phyloP scores from a whole-genome alignment of 2,888 invertebrate species.

The Chaetogeoica ovagalla region DNA sequence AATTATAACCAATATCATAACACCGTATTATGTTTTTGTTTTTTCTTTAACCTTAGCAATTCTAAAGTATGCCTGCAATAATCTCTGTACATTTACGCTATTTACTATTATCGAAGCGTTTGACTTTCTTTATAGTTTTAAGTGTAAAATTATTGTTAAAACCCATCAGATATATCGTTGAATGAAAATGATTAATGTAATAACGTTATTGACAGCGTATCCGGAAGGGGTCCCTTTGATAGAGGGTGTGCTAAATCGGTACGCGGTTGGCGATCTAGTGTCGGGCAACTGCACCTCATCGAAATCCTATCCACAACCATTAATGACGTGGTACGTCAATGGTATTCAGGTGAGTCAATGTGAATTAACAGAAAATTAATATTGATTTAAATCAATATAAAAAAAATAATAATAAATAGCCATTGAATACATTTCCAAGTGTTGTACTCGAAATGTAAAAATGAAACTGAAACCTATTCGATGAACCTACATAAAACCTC shows the following conservation, averaged over 20 bases:
- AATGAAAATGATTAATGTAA: conserved; percentile 41
- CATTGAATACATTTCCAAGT: no score
- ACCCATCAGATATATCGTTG: neutral
- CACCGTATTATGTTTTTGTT: no score
- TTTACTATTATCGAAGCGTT: neutral
- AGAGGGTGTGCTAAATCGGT: conserved; percentile 52
- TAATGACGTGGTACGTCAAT: conserved; percentile 55
- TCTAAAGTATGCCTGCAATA: neutral
- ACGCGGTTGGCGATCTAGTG: conserved; percentile 53
- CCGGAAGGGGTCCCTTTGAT: conserved; percentile 51
- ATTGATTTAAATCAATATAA: neutral
- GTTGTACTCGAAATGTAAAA: no score
- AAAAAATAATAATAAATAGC: no score
- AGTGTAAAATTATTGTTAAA: neutral
- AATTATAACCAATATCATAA: no score
- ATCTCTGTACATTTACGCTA: neutral
- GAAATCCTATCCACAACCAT: conserved; percentile 54
- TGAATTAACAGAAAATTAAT: neutral
- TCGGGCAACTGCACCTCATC: conserved; percentile 54
- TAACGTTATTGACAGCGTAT: conserved; percentile 51
- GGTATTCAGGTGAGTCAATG: conserved; percentile 52
- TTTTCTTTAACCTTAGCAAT: no score
- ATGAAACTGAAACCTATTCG: no score
- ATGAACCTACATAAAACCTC: no score
- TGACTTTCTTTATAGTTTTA: neutral